Conservation (phyloP, 1,140 invertebrate species). For the Reticulitermes speratus region DNA sequence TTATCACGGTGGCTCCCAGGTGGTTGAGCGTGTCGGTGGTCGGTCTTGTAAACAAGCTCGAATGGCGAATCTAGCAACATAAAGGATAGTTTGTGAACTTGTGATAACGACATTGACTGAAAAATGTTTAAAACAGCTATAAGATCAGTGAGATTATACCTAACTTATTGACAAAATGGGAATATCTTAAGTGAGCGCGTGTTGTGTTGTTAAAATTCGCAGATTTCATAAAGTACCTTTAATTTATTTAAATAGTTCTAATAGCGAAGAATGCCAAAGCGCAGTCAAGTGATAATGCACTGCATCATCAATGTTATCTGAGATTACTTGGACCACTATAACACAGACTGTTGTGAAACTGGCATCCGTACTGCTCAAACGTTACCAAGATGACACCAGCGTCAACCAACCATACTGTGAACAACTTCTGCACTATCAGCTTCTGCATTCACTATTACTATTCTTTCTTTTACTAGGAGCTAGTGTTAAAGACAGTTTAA, state of each 20-base stretch:
- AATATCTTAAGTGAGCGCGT: too few species aligned
- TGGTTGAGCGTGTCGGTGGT: neutral
- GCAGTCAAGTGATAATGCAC: neutral
- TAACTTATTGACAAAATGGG: too few species aligned
- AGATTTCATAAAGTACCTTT: too few species aligned
- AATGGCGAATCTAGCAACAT: neutral
- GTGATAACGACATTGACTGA: too few species aligned
- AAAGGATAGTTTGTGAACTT: neutral
- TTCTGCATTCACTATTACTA: neutral
- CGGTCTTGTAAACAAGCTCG: neutral
- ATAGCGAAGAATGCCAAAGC: neutral
- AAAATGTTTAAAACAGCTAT: too few species aligned
- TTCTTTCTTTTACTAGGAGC: conserved; percentile 11
- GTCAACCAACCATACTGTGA: neutral
- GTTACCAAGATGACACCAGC: neutral
- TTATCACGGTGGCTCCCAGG: neutral
- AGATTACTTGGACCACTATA: neutral
- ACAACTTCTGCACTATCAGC: neutral
- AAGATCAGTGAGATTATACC: too few species aligned
- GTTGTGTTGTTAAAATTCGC: too few species aligned
- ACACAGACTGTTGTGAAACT: conserved; percentile 1
- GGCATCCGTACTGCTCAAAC: neutral
- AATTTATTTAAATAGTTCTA: neutral
- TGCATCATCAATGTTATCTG: neutral
- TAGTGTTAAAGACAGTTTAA: conserved; percentile 19